A percentile compares a stretch with the other conserved stretches of the same genome.
phyloP scores from a whole-genome alignment of 2,797 vertebrate genomes.

The Acanthiza pusilla region DNA sequence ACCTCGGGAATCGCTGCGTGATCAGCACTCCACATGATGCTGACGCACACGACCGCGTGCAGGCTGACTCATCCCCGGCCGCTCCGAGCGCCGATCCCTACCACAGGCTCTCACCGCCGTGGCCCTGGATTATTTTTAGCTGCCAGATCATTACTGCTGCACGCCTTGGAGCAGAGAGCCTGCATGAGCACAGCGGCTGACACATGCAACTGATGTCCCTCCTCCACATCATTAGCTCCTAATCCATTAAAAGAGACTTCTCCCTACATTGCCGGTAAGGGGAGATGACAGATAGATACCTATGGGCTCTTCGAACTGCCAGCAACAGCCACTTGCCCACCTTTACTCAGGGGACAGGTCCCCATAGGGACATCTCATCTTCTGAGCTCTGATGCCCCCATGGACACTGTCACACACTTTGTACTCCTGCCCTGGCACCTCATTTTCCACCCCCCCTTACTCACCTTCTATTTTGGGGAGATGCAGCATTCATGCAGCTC shows the following conservation, averaged over 20 bases:
- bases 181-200: neutral
- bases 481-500: neutral
- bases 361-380: neutral
- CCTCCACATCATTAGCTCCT: neutral
- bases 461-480: neutral
- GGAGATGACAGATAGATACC: neutral
- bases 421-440: neutral
- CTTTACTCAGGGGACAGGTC: neutral
- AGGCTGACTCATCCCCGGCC: constrained; percentile 55
- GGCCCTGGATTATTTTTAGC: constrained; percentile 67
- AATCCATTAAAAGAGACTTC: neutral
- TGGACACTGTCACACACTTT: neutral
- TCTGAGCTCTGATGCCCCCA: accelerated
- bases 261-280: neutral
- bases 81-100: constrained; percentile 2
- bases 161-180: constrained; percentile 34
- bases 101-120: neutral
- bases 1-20: neutral
- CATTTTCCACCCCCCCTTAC: neutral
- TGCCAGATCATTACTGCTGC: constrained; percentile 60
- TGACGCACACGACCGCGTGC: neutral
- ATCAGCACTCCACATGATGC: constrained; percentile 6
- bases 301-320: neutral
- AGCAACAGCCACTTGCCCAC: neutral
- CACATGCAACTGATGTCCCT: neutral